Conservation (phyloP, 30 jellyfish, hydroid and myxozoan genomes). For the Hydractinia echinata region DNA sequence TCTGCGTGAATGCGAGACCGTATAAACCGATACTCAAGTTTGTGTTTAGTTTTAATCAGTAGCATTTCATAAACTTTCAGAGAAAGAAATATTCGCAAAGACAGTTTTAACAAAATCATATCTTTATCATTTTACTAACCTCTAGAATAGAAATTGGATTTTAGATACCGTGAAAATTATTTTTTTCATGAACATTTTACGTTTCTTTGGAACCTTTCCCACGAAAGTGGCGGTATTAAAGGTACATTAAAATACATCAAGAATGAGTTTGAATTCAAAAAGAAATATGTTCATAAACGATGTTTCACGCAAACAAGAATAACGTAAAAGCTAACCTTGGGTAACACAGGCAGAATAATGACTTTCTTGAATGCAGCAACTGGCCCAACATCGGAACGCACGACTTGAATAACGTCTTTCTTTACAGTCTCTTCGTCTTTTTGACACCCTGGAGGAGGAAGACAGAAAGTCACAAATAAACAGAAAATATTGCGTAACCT, state of each 20-base stretch:
- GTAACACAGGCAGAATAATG: conserved; percentile 64
- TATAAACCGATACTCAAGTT: not conserved
- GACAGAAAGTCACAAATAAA: not conserved
- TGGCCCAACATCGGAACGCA: conserved; percentile 83
- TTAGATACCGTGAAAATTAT: not conserved
- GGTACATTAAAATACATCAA: too few relatives aligned
- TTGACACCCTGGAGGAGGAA: conserved; percentile 21
- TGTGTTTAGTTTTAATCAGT: not conserved
- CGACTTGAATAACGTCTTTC: conserved; percentile 63
- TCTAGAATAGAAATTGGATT: not conserved
- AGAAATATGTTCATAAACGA: not conserved
- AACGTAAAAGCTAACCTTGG: conserved; percentile 49
- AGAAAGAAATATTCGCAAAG: too few relatives aligned
- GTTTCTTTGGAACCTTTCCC: not conserved
- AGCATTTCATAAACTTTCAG: too few relatives aligned
- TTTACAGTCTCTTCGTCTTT: conserved; percentile 54
- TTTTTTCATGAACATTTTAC: not conserved
- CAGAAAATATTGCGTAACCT: not conserved
- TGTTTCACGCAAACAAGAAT: not conserved
- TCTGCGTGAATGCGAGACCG: not conserved
- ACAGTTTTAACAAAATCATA: too few relatives aligned
- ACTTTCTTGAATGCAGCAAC: conserved; percentile 75
- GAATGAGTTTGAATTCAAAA: not conserved
- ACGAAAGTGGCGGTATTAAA: too few relatives aligned
- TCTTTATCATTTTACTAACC: too few relatives aligned